Conservation (phyloP, 2,888 invertebrate genomes). For the Heliconius ismenius region DNA sequence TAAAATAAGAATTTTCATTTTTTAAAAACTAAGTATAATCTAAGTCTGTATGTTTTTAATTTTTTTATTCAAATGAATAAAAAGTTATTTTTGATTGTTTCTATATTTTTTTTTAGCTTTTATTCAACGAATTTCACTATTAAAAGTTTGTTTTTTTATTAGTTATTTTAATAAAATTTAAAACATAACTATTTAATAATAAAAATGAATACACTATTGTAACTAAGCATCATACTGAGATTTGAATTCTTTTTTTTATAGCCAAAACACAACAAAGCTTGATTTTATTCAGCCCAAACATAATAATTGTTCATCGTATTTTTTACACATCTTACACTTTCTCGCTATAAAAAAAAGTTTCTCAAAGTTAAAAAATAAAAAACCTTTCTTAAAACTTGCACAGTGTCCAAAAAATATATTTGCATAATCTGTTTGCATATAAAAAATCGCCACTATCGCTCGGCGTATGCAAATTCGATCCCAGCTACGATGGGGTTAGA, state of each 20-base stretch:
- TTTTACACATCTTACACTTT: conserved; percentile 10
- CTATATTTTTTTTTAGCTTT: not conserved
- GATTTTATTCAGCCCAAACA: conserved; percentile 23
- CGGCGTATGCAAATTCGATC: conserved; percentile 67
- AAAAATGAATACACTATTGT: not conserved
- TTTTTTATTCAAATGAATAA: too few species aligned
- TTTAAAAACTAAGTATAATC: not conserved
- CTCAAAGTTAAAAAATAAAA: conserved; percentile 32
- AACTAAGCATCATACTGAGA: not conserved
- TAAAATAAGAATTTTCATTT: not conserved
- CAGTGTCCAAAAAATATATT: conserved; percentile 77
- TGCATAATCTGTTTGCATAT: conserved; percentile 69
- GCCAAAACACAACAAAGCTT: conserved; percentile 10
- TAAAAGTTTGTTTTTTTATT: not conserved
- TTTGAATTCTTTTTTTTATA: not conserved
- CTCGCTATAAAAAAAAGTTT: conserved; percentile 37
- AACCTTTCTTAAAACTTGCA: conserved; percentile 49
- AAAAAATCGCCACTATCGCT: conserved; percentile 72
- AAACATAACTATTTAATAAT: not conserved
- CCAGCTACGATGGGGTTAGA: conserved; percentile 58
- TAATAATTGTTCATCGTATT: conserved; percentile 41
- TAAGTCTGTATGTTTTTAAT: too few species aligned
- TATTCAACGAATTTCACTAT: not conserved
- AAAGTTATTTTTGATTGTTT: not conserved
- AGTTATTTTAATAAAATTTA: not conserved